Percentiles rank a stretch among this genome's conserved stretches.
Evolutionary conservation across 2,797 vertebrate species (phyloP).

Genomic region (Spea hammondii): DNA sequence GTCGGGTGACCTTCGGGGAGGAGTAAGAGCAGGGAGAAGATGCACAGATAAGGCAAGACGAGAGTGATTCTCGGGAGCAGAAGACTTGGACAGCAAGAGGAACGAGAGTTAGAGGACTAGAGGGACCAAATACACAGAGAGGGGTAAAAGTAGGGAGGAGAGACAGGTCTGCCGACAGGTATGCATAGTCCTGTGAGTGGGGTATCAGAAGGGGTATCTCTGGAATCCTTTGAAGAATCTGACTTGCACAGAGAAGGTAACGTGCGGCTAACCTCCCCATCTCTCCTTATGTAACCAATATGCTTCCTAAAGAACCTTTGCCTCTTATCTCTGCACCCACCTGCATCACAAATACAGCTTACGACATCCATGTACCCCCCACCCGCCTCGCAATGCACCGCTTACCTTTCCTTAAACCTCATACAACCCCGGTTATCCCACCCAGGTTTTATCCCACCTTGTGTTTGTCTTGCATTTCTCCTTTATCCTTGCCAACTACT

Average conservation of each 20-base stretch:
- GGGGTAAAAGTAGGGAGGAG: not conserved
- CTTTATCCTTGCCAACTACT: too few species aligned
- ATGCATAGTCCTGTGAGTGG: not conserved
- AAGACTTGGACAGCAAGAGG: not conserved
- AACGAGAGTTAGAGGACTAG: not conserved
- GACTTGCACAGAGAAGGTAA: slow-evolving; percentile 35
- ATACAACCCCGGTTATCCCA: too few species aligned
- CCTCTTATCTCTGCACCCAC: not conserved
- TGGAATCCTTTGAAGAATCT: slow-evolving; percentile 21
- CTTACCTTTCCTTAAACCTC: too few species aligned
- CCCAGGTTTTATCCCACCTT: too few species aligned
- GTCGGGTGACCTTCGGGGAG: slow-evolving; percentile 1
- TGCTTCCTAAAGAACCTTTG: not conserved
- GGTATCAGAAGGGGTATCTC: slow-evolving; percentile 12
- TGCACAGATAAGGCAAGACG: not conserved
- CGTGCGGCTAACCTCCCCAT: not conserved
- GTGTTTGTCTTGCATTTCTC: too few species aligned
- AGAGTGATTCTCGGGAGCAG: not conserved
- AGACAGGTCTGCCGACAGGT: not conserved
- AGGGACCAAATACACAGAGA: not conserved
- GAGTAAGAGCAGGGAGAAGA: not conserved
- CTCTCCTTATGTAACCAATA: not conserved
- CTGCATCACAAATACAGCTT: not conserved
- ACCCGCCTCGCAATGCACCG: too few species aligned
- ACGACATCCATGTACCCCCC: not conserved